Evolutionary conservation across 2,888 invertebrate genomes (phyloP).

Genomic region (Ypsolopha scabrella): DNA sequence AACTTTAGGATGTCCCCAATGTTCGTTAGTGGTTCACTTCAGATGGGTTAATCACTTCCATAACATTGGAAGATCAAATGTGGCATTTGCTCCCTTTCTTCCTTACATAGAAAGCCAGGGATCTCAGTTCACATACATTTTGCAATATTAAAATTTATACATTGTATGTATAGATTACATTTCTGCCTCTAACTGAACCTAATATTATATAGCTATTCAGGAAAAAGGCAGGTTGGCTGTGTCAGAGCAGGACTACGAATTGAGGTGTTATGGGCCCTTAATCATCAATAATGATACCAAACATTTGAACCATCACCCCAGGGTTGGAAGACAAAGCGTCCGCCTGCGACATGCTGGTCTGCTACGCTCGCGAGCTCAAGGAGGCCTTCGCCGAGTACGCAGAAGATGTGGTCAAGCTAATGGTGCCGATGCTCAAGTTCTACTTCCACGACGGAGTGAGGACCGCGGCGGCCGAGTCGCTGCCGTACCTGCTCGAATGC

Average conservation of each 20-base stretch:
- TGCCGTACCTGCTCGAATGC: slow-evolving; percentile 90
- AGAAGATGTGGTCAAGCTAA: slow-evolving; percentile 80
- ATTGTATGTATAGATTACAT: neutral
- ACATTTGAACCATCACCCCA: slow-evolving; percentile 16
- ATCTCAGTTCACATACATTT: slow-evolving; percentile 60
- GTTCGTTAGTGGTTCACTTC: slow-evolving; percentile 62
- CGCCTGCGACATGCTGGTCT: slow-evolving; percentile 96
- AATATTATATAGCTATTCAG: too few species aligned
- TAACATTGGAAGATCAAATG: slow-evolving; percentile 61
- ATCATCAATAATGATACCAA: too few species aligned
- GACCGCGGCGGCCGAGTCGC: slow-evolving; percentile 90
- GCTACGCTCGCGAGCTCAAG: slow-evolving; percentile 93
- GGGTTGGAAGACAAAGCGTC: slow-evolving; percentile 96
- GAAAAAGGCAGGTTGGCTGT: too few species aligned
- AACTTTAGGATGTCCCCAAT: slow-evolving; percentile 28
- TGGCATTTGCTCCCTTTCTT: slow-evolving; percentile 55
- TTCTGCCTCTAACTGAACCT: too few species aligned
- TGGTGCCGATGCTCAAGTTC: slow-evolving; percentile 93
- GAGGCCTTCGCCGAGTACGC: slow-evolving; percentile 76
- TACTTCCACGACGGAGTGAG: slow-evolving; percentile 95
- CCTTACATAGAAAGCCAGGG: slow-evolving; percentile 42
- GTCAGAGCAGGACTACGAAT: too few species aligned
- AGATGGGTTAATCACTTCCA: slow-evolving; percentile 50
- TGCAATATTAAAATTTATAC: neutral
- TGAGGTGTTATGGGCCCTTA: too few species aligned